A percentile compares a stretch with the other conserved stretches of the same genome.
phyloP scores from a whole-genome alignment of 2,113 vertebrate genomes.

The Circaetus gallicus region DNA sequence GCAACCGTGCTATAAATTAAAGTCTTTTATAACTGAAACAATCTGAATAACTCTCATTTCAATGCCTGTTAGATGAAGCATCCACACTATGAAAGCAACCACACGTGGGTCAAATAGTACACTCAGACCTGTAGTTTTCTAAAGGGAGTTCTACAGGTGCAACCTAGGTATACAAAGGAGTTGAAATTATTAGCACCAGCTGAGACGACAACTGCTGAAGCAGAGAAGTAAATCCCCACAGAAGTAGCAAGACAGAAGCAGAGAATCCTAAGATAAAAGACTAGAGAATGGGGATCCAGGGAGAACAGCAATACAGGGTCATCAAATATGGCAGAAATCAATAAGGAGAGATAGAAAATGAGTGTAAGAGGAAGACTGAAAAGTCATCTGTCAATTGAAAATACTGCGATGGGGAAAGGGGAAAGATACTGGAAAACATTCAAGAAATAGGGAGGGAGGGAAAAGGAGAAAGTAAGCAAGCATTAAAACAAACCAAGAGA shows the following conservation, averaged over 20 bases:
- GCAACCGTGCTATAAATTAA: background rate
- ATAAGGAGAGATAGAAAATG: background rate
- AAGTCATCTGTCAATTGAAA: background rate
- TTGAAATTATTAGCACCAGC: background rate
- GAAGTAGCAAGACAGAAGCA: background rate
- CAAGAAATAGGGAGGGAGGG: rapidly evolving
- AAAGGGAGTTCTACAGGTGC: background rate
- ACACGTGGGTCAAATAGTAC: background rate
- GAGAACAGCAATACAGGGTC: background rate
- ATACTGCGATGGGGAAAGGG: background rate
- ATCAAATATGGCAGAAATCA: background rate
- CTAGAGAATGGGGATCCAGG: background rate
- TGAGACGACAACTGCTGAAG: background rate
- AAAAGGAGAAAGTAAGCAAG: background rate
- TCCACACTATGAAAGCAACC: background rate
- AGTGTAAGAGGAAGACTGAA: background rate
- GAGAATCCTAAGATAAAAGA: background rate
- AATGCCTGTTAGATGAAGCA: background rate
- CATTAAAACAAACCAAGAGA: background rate
- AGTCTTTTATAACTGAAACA: background rate
- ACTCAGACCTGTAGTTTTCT: background rate
- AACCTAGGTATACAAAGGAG: background rate
- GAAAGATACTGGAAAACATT: background rate
- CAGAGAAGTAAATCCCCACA: background rate
- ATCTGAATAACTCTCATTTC: background rate